These are phyloP conservation scores for Colletes collaris DNA, from an alignment of 2,888 invertebrate genomes.

Conservation along the genomic window DNA sequence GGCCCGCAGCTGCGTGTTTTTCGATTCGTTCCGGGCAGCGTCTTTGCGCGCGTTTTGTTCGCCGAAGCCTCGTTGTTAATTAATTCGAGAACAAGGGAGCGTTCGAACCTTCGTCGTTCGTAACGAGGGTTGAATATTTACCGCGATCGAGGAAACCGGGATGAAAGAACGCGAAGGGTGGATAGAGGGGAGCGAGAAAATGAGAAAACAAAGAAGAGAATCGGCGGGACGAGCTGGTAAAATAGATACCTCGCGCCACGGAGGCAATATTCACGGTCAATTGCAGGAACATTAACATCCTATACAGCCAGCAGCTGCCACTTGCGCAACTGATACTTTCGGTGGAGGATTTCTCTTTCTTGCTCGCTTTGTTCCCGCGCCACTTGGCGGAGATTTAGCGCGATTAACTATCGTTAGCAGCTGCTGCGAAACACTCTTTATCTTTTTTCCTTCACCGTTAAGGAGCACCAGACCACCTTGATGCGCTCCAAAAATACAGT, in stretches of 20 bases:
- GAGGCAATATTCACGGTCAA: constrained; percentile 59
- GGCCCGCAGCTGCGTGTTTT: background rate
- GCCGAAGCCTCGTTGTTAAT: no score
- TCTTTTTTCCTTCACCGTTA: constrained; percentile 14
- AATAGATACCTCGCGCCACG: constrained; percentile 17
- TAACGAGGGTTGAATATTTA: constrained; percentile 6
- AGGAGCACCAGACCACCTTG: background rate
- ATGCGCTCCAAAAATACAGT: no score
- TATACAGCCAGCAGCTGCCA: constrained; percentile 65
- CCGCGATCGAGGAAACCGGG: background rate
- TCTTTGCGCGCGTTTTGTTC: background rate
- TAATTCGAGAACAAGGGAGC: no score
- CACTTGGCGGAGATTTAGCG: constrained; percentile 65
- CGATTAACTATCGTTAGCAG: constrained; percentile 71
- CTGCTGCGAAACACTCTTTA: constrained; percentile 55
- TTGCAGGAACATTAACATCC: constrained; percentile 71
- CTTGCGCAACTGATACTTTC: constrained; percentile 71
- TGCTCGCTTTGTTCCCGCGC: constrained; percentile 38
- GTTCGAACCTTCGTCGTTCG: background rate
- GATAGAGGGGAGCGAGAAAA: background rate
- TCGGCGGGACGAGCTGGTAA: background rate
- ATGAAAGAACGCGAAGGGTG: no score
- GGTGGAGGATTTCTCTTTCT: constrained; percentile 46
- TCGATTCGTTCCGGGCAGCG: constrained; percentile 1
- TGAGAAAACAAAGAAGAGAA: background rate